These are phyloP conservation scores for Pterostichus madidus DNA, from an alignment of 2,888 invertebrate species.

Conservation along the genomic window DNA sequence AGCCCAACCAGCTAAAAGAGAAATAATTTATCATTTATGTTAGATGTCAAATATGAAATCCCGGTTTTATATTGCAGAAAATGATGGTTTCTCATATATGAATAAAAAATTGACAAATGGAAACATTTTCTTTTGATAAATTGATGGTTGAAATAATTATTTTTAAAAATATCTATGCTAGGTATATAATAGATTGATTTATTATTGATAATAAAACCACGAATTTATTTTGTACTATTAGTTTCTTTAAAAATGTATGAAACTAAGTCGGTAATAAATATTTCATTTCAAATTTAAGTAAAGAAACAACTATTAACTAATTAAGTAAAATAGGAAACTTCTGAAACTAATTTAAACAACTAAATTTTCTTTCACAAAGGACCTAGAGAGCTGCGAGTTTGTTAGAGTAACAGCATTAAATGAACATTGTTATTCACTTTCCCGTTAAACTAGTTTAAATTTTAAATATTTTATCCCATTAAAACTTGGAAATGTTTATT, in stretches of 20 bases:
- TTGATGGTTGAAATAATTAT: conserved; percentile 8
- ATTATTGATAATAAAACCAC: neutral
- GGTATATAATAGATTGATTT: neutral
- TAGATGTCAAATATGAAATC: conserved; percentile 6
- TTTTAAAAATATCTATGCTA: neutral
- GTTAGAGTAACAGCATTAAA: conserved; percentile 22
- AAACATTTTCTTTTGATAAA: conserved; percentile 49
- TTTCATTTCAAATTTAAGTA: neutral
- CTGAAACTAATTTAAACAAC: neutral
- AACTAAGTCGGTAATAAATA: too few species aligned
- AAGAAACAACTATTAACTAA: neutral
- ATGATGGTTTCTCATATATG: neutral
- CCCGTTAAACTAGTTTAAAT: conserved; percentile 14
- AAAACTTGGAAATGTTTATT: conserved; percentile 12
- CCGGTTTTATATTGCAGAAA: conserved; percentile 11
- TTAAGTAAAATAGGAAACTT: conserved; percentile 4
- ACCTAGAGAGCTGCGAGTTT: neutral
- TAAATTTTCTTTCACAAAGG: neutral
- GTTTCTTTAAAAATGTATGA: too few species aligned
- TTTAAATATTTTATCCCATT: conserved; percentile 38
- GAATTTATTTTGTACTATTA: too few species aligned
- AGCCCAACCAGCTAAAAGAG: conserved; percentile 88
- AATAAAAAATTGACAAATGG: conserved; percentile 54
- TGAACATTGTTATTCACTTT: conserved; percentile 27
- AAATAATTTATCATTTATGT: conserved; percentile 41